Conservation (phyloP, 2,113 vertebrate genomes). For the Ameiurus melas region DNA sequence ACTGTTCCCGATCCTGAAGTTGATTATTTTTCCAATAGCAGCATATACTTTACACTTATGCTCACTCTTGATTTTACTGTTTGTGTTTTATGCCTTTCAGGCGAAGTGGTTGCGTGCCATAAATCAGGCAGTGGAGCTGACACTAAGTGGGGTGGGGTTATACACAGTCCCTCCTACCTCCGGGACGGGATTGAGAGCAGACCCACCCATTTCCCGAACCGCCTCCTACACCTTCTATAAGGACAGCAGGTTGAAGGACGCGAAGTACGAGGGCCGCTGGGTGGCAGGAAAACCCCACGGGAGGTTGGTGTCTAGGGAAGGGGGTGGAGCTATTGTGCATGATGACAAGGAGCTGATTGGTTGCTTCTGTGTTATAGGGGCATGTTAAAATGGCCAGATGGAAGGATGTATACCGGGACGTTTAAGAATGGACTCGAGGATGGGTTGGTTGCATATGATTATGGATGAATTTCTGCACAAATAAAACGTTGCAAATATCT, state of each 20-base stretch:
- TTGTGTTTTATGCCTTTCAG: slow-evolving; percentile 62
- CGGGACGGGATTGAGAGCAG: slow-evolving; percentile 73
- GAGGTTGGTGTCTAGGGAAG: slow-evolving; percentile 73
- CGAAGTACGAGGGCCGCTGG: slow-evolving; percentile 89
- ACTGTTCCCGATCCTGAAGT: no score
- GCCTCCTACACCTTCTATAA: slow-evolving; percentile 95
- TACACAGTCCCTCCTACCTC: slow-evolving; percentile 63
- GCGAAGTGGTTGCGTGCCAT: slow-evolving; percentile 92
- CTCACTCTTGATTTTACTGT: not conserved
- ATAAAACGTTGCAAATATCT: not conserved
- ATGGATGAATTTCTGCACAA: not conserved
- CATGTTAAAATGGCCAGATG: slow-evolving; percentile 89
- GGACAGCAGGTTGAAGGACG: slow-evolving; percentile 89
- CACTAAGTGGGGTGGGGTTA: slow-evolving; percentile 74
- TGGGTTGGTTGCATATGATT: slow-evolving; percentile 73
- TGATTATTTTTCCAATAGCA: not conserved
- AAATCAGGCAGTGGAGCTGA: slow-evolving; percentile 92
- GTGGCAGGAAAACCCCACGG: slow-evolving; percentile 89
- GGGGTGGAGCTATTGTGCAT: not conserved
- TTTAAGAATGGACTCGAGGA: slow-evolving; percentile 94
- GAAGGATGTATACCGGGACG: slow-evolving; percentile 86
- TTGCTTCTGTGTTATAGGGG: slow-evolving; percentile 72
- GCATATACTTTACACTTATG: not conserved
- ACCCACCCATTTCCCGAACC: slow-evolving; percentile 89
- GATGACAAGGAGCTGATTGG: not conserved